A percentile compares a stretch with the other conserved stretches of the same genome.
Evolutionary conservation across 2,113 vertebrate genomes (phyloP).

Genomic region (Sitta europaea): DNA sequence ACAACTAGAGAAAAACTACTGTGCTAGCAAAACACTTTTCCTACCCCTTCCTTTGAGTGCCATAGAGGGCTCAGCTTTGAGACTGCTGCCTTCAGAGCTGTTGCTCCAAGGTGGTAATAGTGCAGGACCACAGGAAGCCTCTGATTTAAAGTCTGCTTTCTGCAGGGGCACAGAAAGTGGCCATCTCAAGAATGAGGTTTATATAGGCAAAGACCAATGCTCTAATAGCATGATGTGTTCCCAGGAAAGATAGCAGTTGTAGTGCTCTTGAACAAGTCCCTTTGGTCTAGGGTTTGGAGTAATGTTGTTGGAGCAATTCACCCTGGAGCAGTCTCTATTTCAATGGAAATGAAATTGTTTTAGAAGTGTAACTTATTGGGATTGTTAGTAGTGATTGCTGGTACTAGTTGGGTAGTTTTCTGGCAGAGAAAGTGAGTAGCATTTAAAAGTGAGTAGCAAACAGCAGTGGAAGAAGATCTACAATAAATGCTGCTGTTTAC

Average conservation of each 20-base stretch:
- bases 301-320: neutral
- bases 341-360: neutral
- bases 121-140: neutral
- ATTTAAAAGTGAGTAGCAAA: neutral
- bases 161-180: neutral
- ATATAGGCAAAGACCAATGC: rapidly evolving
- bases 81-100: neutral
- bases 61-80: neutral
- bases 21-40: neutral
- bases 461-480: neutral
- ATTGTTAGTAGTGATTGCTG: neutral
- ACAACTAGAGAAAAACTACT: neutral
- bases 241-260: neutral
- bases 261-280: neutral
- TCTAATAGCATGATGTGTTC: neutral
- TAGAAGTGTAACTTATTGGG: neutral
- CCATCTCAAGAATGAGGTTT: neutral
- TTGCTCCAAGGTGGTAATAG: neutral
- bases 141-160: neutral
- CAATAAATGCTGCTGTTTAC: neutral
- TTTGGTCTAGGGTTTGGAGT: neutral
- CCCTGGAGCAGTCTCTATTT: neutral
- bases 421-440: neutral
- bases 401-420: neutral
- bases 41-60: neutral